Evolutionary conservation across 2,797 vertebrate genomes (phyloP), one percentile per base, ranked within the genome.

Genomic region (Hippoglossus hippoglossus): DNA sequence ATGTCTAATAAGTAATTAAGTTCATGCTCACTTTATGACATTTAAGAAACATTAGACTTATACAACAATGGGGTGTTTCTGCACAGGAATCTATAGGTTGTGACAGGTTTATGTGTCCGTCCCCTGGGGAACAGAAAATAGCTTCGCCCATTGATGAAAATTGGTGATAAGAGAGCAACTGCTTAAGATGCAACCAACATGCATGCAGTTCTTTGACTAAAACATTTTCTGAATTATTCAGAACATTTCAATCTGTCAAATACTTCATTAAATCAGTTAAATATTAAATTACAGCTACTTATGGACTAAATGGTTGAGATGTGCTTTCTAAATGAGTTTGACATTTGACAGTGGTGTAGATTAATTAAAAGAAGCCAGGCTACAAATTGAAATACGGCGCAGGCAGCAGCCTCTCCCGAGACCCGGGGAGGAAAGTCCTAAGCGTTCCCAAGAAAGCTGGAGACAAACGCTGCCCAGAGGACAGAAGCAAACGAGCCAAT

Each of bases 391-490:
- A 85, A 75, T 61, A 65, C 61, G 64, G 52, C 57, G 67, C 68
- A 47, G 50, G 61, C 51, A 36, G 67, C 36, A 50, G 70, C 75
- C 69, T 81, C 68, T 63, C 52, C 36, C 28, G 70, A 86, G 74
- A 76, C 68, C 75, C 21, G 56, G 63, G 67, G 76, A 85, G 62
- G 54, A 73, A 54, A 73, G 77, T 89, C 86, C 83, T 88, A 84
- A 91, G 77, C 69, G 77, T 80, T 93, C 83, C 85, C 82, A 77
- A 78, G 80, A 79, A 92, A 89, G 82, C 77, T 77, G 94, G 94
- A 94, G 94, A 96, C 95, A 94, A 94, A 81, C 95, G 94, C 95
- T 94, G 94, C 96, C 90, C 95, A 96, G 95, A 96, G 93, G 94
- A 96, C 95, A 96, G 94, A 96, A 94, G 94, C 95, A 96, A 96